Evolutionary conservation across 1,140 invertebrate genomes (phyloP).

Genomic region (Aricia agestis): DNA sequence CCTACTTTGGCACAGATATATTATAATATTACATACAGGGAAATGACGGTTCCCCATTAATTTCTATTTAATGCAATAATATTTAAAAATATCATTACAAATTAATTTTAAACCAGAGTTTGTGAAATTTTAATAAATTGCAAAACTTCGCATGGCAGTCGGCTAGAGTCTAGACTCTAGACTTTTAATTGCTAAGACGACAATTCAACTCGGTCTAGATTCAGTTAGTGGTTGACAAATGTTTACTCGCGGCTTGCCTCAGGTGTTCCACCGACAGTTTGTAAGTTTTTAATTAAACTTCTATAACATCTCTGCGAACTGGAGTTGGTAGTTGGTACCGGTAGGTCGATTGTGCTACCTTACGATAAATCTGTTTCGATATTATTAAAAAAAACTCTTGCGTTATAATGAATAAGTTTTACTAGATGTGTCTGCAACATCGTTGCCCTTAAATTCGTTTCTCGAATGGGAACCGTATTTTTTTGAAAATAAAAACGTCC

Average conservation of each 20-base stretch:
- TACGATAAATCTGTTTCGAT: too few relatives aligned
- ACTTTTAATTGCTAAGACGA: conserved; percentile 1
- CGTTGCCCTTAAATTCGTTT: too few relatives aligned
- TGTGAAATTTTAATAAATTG: not conserved
- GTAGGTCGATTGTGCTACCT: not conserved
- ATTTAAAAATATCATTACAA: not conserved
- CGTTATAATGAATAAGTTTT: too few relatives aligned
- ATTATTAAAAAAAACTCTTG: too few relatives aligned
- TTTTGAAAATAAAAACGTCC: too few relatives aligned
- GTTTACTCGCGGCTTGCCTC: not conserved
- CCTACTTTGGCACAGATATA: too few relatives aligned
- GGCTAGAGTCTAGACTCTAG: not conserved
- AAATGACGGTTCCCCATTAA: too few relatives aligned
- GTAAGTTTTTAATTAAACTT: conserved; percentile 4
- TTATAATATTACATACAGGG: too few relatives aligned
- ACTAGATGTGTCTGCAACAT: too few relatives aligned
- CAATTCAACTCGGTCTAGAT: not conserved
- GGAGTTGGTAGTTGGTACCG: not conserved
- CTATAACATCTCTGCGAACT: not conserved
- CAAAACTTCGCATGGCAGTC: not conserved
- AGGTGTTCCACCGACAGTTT: not conserved
- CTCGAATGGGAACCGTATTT: too few relatives aligned
- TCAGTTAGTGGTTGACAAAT: not conserved
- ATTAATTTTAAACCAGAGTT: not conserved
- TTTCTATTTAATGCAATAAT: too few relatives aligned